Conservation (phyloP, 2,113 vertebrate species). For the Plectropomus leopardus region DNA sequence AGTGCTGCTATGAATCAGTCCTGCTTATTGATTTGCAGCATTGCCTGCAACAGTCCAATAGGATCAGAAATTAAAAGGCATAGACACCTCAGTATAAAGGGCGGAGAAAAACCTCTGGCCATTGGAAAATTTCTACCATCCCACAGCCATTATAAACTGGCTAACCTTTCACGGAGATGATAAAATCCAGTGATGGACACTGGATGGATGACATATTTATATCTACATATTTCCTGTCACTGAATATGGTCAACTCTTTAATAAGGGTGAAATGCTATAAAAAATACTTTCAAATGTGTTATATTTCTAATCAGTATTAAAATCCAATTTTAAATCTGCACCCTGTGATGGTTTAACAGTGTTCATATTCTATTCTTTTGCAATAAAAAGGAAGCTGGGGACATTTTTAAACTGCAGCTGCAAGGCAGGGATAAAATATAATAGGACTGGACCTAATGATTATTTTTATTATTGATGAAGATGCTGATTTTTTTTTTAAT, state of each 20-base stretch:
- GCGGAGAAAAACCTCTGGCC: background rate
- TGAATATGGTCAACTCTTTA: background rate
- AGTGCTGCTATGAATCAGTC: background rate
- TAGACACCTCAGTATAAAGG: background rate
- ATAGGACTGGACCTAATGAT: background rate
- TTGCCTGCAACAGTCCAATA: background rate
- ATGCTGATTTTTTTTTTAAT: background rate
- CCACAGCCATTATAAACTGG: background rate
- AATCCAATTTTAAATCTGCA: background rate
- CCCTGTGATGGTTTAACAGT: background rate
- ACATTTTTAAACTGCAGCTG: constrained; percentile 14
- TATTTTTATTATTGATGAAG: background rate
- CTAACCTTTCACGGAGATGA: background rate
- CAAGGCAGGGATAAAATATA: constrained; percentile 1
- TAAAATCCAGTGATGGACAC: background rate
- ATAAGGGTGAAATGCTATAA: background rate
- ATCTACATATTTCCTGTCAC: background rate
- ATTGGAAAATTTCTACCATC: background rate
- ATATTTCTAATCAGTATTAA: background rate
- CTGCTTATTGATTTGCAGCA: constrained; percentile 15
- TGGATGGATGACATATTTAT: background rate
- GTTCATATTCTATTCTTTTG: background rate
- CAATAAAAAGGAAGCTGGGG: background rate
- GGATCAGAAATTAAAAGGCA: background rate
- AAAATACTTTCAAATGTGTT: background rate